Conservation (phyloP, 2,888 invertebrate genomes). For the Epinotia brunnichana region DNA sequence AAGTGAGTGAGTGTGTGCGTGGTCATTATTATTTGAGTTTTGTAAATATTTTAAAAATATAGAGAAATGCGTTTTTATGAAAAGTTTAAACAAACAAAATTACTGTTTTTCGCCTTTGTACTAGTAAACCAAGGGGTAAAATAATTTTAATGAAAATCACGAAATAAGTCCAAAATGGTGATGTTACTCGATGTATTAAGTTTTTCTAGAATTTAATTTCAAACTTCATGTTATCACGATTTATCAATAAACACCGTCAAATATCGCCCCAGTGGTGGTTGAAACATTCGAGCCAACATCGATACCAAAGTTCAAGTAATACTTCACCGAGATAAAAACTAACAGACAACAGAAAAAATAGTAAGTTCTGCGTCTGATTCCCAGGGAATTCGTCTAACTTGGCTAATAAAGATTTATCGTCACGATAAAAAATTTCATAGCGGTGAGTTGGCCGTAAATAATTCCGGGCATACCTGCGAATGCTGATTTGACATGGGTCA, state of each 20-base stretch:
- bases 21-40: too few relatives aligned
- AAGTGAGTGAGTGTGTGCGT: too few relatives aligned
- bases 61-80: too few relatives aligned
- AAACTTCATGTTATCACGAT: too few relatives aligned
- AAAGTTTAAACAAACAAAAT: too few relatives aligned
- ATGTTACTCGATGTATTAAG: too few relatives aligned
- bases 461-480: constrained; percentile 80
- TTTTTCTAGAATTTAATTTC: too few relatives aligned
- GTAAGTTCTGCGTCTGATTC: constrained; percentile 48
- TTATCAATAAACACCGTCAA: background rate
- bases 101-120: too few relatives aligned
- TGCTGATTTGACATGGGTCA: constrained; percentile 82
- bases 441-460: constrained; percentile 77
- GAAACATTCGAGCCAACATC: background rate
- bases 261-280: background rate
- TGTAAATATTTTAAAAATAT: too few relatives aligned
- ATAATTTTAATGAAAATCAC: too few relatives aligned
- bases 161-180: too few relatives aligned
- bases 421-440: constrained; percentile 77
- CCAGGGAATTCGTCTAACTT: constrained; percentile 64
- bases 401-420: constrained; percentile 79
- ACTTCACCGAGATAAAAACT: constrained; percentile 21
- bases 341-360: constrained; percentile 41
- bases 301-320: constrained; percentile 10
- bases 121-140: too few relatives aligned